Evolutionary conservation across 2,797 vertebrate species (phyloP), one percentile per base, ranked within the genome.

Genomic region (Anguilla obscura): DNA sequence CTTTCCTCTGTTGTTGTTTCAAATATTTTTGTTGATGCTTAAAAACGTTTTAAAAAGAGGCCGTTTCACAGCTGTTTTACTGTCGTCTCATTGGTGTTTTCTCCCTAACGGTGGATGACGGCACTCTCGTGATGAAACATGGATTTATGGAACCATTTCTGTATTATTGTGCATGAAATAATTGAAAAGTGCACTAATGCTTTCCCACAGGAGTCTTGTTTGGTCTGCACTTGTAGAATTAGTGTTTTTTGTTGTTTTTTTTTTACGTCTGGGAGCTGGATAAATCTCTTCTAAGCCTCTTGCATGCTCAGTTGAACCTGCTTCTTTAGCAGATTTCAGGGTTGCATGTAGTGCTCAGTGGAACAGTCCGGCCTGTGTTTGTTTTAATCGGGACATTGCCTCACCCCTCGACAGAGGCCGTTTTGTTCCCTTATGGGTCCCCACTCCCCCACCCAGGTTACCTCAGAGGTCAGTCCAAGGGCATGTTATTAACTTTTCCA

Each of bases 381-480:
- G 74, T 76, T 16, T 40, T 18, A 40, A 21, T 76, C 33, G 3
- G 14, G 33, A 40, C 33, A 16, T 76, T 76, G 33, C 74, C 74
- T 76, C 74, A 36, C 74, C 33, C 12, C 74, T 76, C 33, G 14
- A 76, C 74, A 76, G 74, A 76, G 30, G 33, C 24, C 6, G 74
- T 40, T 76, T 14, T 76, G 66, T 36, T 76, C 33, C 3, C 30
- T 21, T 8, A 33, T 27, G 69, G 69, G 66, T 6, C 27, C 9
- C 30, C 7, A 14, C 30, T 33, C 36, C 9, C 1, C 56, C 12
- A 0, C 66, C 74, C 74, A 21, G 36, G 33, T 1, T 76, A 16
- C 33, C 74, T 40, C 33, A 76, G 74, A 40, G 74, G 74, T 76
- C 74, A 76, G 74, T 76, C 74, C 33, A 76, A 76, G 74, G 74